Percentiles rank a stretch among this genome's conserved stretches.
Conservation (phyloP, 2,888 invertebrate species). For the Lissonota sp. region DNA sequence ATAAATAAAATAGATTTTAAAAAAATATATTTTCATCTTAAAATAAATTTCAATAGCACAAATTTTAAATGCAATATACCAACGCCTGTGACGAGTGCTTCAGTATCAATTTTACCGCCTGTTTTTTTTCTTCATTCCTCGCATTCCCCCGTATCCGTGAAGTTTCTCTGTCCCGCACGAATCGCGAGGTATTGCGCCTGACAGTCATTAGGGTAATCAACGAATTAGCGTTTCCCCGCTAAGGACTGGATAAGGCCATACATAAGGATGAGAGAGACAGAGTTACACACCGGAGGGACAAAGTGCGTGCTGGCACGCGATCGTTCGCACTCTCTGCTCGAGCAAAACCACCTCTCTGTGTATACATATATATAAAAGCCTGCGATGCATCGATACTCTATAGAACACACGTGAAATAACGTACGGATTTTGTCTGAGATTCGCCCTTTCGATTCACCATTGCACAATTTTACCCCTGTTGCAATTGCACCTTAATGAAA, state of each 20-base stretch:
- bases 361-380: slow-evolving; percentile 9
- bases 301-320: slow-evolving; percentile 81
- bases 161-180: slow-evolving; percentile 25
- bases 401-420: slow-evolving; percentile 1
- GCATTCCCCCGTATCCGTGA: not conserved
- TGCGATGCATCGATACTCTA: slow-evolving; percentile 8
- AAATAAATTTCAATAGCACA: too few relatives aligned
- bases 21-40: too few relatives aligned
- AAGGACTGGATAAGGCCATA: slow-evolving; percentile 78
- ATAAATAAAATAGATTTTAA: too few relatives aligned
- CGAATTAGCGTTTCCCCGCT: slow-evolving; percentile 80
- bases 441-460: slow-evolving; percentile 29
- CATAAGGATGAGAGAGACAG: slow-evolving; percentile 57
- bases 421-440: slow-evolving; percentile 31
- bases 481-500: not conserved
- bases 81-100: not conserved
- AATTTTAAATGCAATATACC: too few relatives aligned
- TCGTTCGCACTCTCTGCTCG: slow-evolving; percentile 65
- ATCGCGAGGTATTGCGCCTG: slow-evolving; percentile 60
- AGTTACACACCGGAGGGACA: slow-evolving; percentile 74
- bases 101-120: not conserved
- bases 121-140: not conserved
- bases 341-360: slow-evolving; percentile 34
- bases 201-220: slow-evolving; percentile 81
- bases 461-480: slow-evolving; percentile 6